These are phyloP conservation scores for Sphenodon punctatus DNA, from an alignment of 2,797 vertebrate species.

Conservation along the genomic window DNA sequence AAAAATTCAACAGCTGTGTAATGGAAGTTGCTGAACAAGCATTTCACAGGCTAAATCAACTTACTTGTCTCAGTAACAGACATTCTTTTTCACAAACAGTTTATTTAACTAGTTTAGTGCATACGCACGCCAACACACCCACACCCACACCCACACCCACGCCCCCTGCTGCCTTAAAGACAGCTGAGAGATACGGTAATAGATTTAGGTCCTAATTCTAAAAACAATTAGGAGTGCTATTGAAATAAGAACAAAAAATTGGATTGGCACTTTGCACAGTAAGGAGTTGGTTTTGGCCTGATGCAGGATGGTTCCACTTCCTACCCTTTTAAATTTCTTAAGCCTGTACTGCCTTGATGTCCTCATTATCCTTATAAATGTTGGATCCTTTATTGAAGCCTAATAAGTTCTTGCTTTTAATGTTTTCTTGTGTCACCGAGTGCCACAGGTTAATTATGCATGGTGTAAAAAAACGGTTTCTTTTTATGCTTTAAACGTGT, in stretches of 20 bases:
- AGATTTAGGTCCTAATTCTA: too few species aligned
- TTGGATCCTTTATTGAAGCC: neutral
- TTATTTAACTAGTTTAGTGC: too few species aligned
- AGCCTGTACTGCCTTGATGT: too few species aligned
- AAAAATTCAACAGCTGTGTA: conserved; percentile 1
- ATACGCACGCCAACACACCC: too few species aligned
- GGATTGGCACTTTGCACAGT: neutral
- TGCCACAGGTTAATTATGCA: neutral
- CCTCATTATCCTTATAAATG: neutral
- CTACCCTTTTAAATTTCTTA: too few species aligned
- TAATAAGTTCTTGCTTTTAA: neutral
- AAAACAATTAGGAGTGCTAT: too few species aligned
- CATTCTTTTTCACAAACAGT: neutral
- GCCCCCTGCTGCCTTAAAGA: too few species aligned
- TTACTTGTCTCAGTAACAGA: neutral
- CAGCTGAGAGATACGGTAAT: neutral
- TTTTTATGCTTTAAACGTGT: too few species aligned
- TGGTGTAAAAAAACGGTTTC: too few species aligned
- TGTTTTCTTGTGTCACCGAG: neutral
- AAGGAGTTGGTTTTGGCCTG: neutral
- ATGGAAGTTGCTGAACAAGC: neutral
- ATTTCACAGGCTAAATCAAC: neutral
- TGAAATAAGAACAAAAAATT: too few species aligned
- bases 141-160: too few species aligned
- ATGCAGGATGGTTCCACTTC: too few species aligned